phyloP scores from a whole-genome alignment of 2,888 invertebrate species.

The Mesopsocus fuscifrons region DNA sequence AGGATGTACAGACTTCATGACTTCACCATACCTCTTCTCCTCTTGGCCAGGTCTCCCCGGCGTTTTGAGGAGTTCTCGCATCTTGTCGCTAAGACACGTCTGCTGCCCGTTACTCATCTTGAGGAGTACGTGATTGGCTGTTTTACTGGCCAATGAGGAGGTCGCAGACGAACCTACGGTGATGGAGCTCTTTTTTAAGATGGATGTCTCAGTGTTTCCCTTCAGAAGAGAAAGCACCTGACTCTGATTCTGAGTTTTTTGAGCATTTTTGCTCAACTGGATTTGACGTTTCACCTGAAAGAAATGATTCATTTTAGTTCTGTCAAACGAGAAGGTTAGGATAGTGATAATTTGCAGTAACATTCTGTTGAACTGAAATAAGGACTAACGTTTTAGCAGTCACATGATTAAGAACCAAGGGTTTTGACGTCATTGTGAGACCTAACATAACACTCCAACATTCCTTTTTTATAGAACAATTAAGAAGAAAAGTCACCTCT shows the following conservation, averaged over 20 bases:
- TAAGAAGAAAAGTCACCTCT: constrained; percentile 31
- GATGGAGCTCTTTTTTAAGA: constrained; percentile 17
- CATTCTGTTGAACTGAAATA: too few species aligned
- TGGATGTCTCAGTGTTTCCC: constrained; percentile 31
- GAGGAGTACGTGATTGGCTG: constrained; percentile 14
- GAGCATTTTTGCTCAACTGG: constrained; percentile 47
- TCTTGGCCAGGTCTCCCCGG: constrained; percentile 4
- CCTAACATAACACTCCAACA: too few species aligned
- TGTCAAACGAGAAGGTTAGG: too few species aligned
- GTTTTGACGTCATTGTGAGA: too few species aligned
- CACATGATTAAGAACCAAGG: too few species aligned
- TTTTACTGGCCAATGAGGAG: constrained; percentile 14
- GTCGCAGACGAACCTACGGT: constrained; percentile 12
- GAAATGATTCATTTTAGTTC: too few species aligned
- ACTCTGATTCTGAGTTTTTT: constrained; percentile 37
- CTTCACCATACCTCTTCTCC: not conserved
- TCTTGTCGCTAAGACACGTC: constrained; percentile 4
- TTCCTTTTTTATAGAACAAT: too few species aligned
- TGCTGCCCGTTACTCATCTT: constrained; percentile 7
- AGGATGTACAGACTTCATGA: too few species aligned
- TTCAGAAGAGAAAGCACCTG: constrained; percentile 52
- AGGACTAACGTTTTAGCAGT: too few species aligned
- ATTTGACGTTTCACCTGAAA: constrained; percentile 54
- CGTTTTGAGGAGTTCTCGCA: constrained; percentile 20
- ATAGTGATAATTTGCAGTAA: too few species aligned